Conservation (phyloP, 2,888 invertebrate genomes). For the Caenorhabditis sulstoni region DNA sequence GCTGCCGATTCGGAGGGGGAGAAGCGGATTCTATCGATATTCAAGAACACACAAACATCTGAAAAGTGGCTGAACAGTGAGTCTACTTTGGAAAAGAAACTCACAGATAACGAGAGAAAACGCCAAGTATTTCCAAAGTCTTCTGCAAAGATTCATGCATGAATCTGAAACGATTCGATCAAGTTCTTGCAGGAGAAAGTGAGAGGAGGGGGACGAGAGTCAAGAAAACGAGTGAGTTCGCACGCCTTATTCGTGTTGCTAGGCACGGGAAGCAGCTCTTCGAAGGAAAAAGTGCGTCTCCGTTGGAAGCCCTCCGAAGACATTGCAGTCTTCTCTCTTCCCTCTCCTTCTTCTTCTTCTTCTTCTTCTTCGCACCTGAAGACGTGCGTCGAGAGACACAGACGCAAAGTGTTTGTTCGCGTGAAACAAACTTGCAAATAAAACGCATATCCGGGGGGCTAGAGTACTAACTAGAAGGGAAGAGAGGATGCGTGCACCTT, state of each 20-base stretch:
- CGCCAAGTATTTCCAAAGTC: constrained; percentile 38
- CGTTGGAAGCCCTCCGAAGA: constrained; percentile 40
- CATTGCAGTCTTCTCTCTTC: constrained; percentile 8
- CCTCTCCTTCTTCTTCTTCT: too few relatives aligned
- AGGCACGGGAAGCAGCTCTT: constrained; percentile 27
- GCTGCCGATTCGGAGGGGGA: constrained; percentile 14
- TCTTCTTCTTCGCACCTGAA: constrained; percentile 48
- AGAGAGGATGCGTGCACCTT: constrained; percentile 19
- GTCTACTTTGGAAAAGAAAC: constrained; percentile 15
- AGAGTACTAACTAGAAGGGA: constrained; percentile 17
- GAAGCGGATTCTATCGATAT: constrained; percentile 26
- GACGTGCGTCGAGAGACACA: constrained; percentile 27
- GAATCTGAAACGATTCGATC: constrained; percentile 33
- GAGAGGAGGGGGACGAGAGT: neutral
- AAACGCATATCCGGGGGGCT: constrained; percentile 41
- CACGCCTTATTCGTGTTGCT: constrained; percentile 20
- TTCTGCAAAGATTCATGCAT: constrained; percentile 54
- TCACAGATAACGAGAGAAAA: constrained; percentile 27
- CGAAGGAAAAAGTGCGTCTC: constrained; percentile 26
- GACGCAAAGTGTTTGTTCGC: constrained; percentile 36
- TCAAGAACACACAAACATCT: constrained; percentile 29
- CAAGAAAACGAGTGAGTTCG: constrained; percentile 9
- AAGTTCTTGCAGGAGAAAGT: constrained; percentile 3
- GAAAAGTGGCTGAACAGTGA: constrained; percentile 6
- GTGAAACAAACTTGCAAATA: constrained; percentile 47